phyloP scores from a whole-genome alignment of 2,113 vertebrate species.

The Thunnus thynnus region DNA sequence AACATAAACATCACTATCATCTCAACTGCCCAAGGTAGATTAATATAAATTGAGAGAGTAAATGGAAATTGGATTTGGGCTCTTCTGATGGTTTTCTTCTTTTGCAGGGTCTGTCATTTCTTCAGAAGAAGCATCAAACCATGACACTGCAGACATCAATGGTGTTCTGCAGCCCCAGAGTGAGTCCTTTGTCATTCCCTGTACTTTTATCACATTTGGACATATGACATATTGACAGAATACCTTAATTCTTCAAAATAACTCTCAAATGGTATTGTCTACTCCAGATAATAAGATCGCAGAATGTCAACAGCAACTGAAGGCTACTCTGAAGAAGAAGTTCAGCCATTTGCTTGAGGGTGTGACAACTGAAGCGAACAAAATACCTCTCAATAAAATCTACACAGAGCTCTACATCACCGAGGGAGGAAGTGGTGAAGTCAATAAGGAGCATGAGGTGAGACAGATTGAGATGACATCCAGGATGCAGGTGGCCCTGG shows the following conservation, averaged over 20 bases:
- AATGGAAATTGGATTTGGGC: not conserved
- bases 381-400: conserved; percentile 65
- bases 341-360: conserved; percentile 61
- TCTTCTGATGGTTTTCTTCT: conserved; percentile 4
- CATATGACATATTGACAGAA: not conserved
- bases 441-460: conserved; percentile 76
- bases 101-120: conserved; percentile 29
- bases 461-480: conserved; percentile 60
- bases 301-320: conserved; percentile 59
- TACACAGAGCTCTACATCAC: conserved; percentile 80
- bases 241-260: not conserved
- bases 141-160: conserved; percentile 3
- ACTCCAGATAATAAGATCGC: conserved; percentile 29
- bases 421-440: conserved; percentile 45
- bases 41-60: accelerated
- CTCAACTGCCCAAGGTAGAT: conserved; percentile 41
- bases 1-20: conserved; percentile 56
- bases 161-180: not conserved
- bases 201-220: not conserved
- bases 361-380: not conserved
- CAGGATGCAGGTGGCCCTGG: conserved; percentile 37
- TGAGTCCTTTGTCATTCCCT: conserved; percentile 29
- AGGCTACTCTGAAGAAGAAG: conserved; percentile 49
- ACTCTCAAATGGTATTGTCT: not conserved
- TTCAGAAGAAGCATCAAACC: not conserved